These are phyloP conservation scores for Mamestra configurata DNA, from an alignment of 1,140 invertebrate genomes.

Conservation along the genomic window DNA sequence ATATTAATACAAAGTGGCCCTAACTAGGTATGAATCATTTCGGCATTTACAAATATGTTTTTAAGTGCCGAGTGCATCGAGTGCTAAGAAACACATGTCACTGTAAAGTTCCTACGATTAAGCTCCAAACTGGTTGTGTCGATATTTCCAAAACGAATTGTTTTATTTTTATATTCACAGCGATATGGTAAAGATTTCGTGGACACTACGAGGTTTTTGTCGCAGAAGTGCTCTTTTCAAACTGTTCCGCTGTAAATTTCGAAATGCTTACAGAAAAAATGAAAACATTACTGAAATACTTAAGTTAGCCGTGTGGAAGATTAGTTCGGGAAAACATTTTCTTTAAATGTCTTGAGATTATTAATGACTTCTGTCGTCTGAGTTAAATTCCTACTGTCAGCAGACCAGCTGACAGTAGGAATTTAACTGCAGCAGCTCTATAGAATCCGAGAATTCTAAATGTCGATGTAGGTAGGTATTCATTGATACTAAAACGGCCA, in stretches of 20 bases:
- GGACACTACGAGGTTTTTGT: background rate
- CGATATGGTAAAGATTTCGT: background rate
- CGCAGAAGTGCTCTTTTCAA: background rate
- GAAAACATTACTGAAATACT: no score
- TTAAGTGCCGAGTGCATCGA: background rate
- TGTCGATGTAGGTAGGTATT: no score
- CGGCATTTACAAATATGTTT: constrained; percentile 22
- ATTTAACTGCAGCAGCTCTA: no score
- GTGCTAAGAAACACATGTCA: constrained; percentile 5
- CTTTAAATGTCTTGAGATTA: no score
- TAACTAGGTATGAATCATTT: constrained; percentile 10
- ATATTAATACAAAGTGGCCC: background rate
- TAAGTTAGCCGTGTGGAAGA: no score
- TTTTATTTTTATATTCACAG: constrained; percentile 3
- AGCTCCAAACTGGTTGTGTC: constrained; percentile 12
- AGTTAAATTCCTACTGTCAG: no score
- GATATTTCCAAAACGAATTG: constrained; percentile 6
- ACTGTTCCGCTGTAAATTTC: background rate
- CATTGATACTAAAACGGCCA: no score
- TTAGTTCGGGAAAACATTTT: no score
- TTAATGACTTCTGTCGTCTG: no score
- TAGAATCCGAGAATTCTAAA: no score
- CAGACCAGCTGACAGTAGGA: no score
- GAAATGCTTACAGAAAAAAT: no score
- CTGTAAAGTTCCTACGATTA: background rate